phyloP scores from a whole-genome alignment of 2,797 vertebrate species.

The Lerista edwardsae region DNA sequence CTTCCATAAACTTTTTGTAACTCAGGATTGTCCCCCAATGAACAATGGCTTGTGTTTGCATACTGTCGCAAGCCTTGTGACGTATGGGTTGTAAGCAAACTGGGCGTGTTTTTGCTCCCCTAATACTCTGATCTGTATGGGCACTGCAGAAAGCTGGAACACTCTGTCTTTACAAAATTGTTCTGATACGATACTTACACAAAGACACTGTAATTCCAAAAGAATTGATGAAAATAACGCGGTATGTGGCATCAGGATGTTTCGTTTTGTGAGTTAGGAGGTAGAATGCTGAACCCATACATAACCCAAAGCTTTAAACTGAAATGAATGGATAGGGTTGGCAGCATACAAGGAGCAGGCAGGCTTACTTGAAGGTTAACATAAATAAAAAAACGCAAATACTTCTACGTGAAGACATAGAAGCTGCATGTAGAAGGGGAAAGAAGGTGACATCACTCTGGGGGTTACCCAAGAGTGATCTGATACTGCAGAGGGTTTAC shows the following conservation, averaged over 20 bases:
- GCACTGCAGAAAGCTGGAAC: background rate
- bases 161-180: background rate
- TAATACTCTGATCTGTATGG: background rate
- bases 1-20: background rate
- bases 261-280: background rate
- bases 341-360: background rate
- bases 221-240: slow-evolving; percentile 18
- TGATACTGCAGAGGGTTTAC: too few species aligned
- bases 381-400: background rate
- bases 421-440: background rate
- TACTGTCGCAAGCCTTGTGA: background rate
- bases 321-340: background rate
- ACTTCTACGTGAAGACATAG: background rate
- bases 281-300: too few species aligned
- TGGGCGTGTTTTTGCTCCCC: background rate
- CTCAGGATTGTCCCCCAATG: background rate
- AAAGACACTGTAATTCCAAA: background rate
- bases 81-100: background rate
- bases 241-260: background rate
- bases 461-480: too few species aligned
- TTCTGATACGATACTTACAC: background rate
- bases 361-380: background rate
- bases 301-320: background rate
- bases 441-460: too few species aligned
- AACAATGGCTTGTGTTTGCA: background rate